phyloP scores from a whole-genome alignment of 2,113 vertebrate species.

The Phalacrocorax brasilianus region DNA sequence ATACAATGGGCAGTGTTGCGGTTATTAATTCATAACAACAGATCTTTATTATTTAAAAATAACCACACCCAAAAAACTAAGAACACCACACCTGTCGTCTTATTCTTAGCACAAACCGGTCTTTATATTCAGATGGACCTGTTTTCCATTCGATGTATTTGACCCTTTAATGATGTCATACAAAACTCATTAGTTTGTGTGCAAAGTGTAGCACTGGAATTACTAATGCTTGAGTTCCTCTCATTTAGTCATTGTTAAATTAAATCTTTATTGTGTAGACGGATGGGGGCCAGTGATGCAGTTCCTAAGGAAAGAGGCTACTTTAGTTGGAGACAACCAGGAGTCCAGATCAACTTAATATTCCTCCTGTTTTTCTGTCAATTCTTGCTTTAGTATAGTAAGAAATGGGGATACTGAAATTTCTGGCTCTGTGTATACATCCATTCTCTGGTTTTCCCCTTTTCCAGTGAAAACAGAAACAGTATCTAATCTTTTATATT shows the following conservation, averaged over 20 bases:
- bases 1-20: background rate
- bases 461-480: background rate
- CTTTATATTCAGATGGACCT: background rate
- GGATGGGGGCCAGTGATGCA: background rate
- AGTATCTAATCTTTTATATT: background rate
- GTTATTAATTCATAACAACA: background rate
- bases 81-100: background rate
- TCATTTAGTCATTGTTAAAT: background rate
- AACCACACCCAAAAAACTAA: background rate
- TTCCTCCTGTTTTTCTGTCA: background rate
- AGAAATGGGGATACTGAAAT: background rate
- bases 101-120: background rate
- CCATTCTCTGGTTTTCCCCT: background rate
- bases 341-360: background rate
- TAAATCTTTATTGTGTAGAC: background rate
- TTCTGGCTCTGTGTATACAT: background rate
- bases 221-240: background rate
- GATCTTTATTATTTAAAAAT: background rate
- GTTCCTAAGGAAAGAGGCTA: background rate
- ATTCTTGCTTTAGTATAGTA: background rate
- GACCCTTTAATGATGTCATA: background rate
- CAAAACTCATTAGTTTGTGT: background rate
- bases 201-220: background rate
- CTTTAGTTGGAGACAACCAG: background rate
- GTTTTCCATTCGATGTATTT: background rate